These are phyloP conservation scores for Lasius fuliginosus DNA, from an alignment of 2,888 invertebrate species.

Conservation along the genomic window DNA sequence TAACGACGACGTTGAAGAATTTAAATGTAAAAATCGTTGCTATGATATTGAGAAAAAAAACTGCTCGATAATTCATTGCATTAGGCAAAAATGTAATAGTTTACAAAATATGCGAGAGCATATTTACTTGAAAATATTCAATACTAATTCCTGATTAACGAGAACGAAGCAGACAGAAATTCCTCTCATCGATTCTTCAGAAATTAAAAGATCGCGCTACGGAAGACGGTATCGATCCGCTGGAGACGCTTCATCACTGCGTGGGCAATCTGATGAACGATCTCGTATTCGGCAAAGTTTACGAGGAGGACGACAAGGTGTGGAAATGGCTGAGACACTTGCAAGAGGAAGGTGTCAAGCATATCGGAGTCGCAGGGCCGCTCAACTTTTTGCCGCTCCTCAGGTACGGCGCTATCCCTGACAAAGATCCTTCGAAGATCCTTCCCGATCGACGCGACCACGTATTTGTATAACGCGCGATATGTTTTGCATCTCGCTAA, in stretches of 20 bases:
- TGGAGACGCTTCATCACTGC: slow-evolving; percentile 89
- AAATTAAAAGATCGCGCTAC: slow-evolving; percentile 74
- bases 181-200: slow-evolving; percentile 63
- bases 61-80: neutral
- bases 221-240: slow-evolving; percentile 86
- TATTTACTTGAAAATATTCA: neutral
- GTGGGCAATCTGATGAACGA: slow-evolving; percentile 93
- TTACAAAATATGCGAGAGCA: neutral
- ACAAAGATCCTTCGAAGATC: neutral
- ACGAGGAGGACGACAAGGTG: slow-evolving; percentile 89
- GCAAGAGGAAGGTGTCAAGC: slow-evolving; percentile 94
- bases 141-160: neutral
- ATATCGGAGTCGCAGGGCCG: slow-evolving; percentile 93
- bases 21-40: neutral
- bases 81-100: no score
- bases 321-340: slow-evolving; percentile 93
- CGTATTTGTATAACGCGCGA: slow-evolving; percentile 1
- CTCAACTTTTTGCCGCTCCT: slow-evolving; percentile 95
- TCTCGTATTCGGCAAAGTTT: slow-evolving; percentile 92
- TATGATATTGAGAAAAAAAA: neutral
- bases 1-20: neutral
- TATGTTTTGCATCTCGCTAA: slow-evolving; percentile 3
- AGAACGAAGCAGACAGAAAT: neutral
- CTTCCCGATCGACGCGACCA: neutral
- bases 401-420: slow-evolving; percentile 86